Evolutionary conservation across 2,797 vertebrate species (phyloP), one percentile per base, ranked within the genome.

Genomic region (Danio aesculapii): DNA sequence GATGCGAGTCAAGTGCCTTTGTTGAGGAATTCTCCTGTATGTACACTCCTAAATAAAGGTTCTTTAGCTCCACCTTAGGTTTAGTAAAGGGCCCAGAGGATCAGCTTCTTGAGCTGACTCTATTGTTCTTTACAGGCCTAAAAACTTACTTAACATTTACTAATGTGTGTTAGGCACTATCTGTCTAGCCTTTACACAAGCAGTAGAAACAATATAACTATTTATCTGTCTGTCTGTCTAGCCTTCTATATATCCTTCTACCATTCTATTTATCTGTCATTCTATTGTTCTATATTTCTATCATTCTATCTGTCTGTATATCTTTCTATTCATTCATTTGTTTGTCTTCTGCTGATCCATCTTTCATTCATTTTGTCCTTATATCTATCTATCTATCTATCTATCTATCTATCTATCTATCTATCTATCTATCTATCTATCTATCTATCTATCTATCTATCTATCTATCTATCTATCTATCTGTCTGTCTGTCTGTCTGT

Each of bases 1-100:
- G 14, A 66, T 52, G 52, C n/a, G 63, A 79, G 57, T 10, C 50
- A 73, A 58, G 30, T 53, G 75, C 49, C 49, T 53, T 64, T 53
- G 30, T 76, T 14, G 16, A 44, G 30, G 74, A 50, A 75, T 64
- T 53, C 16, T 30, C 44, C 41, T 30, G 16, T 70, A 39, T 41
- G 30, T 41, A 52, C 70, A 58, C 41, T 58, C n/a, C 8, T 58
- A 58, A 58, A 71, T 10, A 58, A 58, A 21, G 41, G n/a, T 58
- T 55, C 50, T 55, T 55, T 2, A 55, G 41, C 41, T 72, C 11
- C n/a, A 58, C 53, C 8, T 16, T 13, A 19, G 39, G 2, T 14
- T 9, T 4, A 4, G 13, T 53, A 58, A 46, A 72, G 17, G 17
- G 16, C 30, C 9, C 10, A 43, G 50, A 46, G n/a, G 57, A 4